These are phyloP conservation scores for Pongo abelii DNA, from an alignment of 2,113 vertebrate genomes.

Conservation along the genomic window DNA sequence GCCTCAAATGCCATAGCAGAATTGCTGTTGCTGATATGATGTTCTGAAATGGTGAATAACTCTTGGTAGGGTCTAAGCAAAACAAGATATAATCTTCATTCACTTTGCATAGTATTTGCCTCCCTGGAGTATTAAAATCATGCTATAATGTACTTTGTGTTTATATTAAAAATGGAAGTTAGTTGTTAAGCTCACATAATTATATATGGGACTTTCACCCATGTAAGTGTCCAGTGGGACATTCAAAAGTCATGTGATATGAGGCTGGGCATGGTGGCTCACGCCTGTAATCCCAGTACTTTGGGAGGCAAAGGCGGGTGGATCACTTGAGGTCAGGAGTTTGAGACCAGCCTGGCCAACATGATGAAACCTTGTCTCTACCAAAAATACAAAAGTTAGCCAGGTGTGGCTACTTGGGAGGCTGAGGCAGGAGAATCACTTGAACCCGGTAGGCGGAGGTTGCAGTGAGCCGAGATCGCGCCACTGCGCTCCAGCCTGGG, in stretches of 20 bases:
- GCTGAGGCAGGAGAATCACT: no score
- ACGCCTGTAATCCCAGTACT: no score
- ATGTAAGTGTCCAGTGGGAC: not conserved
- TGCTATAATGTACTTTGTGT: slow-evolving; percentile 9
- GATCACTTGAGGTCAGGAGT: no score
- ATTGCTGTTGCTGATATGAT: not conserved
- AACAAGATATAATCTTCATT: slow-evolving; percentile 41
- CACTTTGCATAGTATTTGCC: slow-evolving; percentile 48
- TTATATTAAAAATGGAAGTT: slow-evolving; percentile 39
- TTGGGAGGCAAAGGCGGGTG: no score
- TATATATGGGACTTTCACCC: not conserved
- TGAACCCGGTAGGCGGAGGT: no score
- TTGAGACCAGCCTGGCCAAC: no score
- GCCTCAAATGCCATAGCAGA: not conserved
- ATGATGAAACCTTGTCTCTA: no score
- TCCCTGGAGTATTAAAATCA: slow-evolving; percentile 64
- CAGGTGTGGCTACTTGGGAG: no score
- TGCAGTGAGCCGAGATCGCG: no score
- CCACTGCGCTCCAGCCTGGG: no score
- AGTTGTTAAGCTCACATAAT: not conserved
- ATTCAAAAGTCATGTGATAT: not conserved
- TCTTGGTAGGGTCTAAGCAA: slow-evolving; percentile 18
- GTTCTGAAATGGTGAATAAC: slow-evolving; percentile 14
- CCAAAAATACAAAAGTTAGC: no score
- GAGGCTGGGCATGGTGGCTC: no score